These are phyloP conservation scores for Neolamprologus devosi DNA, from an alignment of 2,113 vertebrate genomes.

Conservation along the genomic window DNA sequence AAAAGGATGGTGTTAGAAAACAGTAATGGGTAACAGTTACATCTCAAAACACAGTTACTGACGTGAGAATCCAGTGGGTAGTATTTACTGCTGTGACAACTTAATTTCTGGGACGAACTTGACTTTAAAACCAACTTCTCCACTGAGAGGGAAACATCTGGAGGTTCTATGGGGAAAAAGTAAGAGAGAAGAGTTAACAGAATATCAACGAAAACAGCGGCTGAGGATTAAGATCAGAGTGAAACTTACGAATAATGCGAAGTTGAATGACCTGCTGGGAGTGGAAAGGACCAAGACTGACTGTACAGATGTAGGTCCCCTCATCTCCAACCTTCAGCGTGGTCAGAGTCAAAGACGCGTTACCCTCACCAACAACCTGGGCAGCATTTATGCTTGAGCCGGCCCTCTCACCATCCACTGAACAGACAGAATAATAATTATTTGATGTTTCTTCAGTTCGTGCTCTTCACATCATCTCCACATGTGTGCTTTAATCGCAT, in stretches of 20 bases:
- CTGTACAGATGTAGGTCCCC: slow-evolving; percentile 76
- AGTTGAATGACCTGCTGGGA: slow-evolving; percentile 76
- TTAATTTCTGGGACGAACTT: slow-evolving; percentile 42
- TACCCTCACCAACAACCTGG: slow-evolving; percentile 44
- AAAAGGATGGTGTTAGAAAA: neutral
- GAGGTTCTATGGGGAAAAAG: slow-evolving; percentile 46
- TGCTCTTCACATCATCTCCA: neutral
- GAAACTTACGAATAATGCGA: slow-evolving; percentile 66
- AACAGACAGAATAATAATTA: neutral
- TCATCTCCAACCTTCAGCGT: slow-evolving; percentile 66
- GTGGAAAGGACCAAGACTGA: slow-evolving; percentile 55
- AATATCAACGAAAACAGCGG: neutral
- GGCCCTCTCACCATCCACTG: slow-evolving; percentile 41
- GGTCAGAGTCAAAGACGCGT: slow-evolving; percentile 68
- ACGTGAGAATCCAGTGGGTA: slow-evolving; percentile 70
- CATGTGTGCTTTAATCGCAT: neutral
- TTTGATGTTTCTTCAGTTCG: neutral
- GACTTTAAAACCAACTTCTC: slow-evolving; percentile 49
- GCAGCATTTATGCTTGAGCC: slow-evolving; percentile 44
- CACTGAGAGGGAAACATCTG: slow-evolving; percentile 58
- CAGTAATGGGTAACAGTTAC: neutral
- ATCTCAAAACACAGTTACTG: neutral
- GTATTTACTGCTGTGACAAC: slow-evolving; percentile 65
- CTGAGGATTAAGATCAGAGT: neutral
- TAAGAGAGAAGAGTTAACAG: neutral